Evolutionary conservation across 2,888 invertebrate species (phyloP).

Genomic region (Stegana nigrithorax): DNA sequence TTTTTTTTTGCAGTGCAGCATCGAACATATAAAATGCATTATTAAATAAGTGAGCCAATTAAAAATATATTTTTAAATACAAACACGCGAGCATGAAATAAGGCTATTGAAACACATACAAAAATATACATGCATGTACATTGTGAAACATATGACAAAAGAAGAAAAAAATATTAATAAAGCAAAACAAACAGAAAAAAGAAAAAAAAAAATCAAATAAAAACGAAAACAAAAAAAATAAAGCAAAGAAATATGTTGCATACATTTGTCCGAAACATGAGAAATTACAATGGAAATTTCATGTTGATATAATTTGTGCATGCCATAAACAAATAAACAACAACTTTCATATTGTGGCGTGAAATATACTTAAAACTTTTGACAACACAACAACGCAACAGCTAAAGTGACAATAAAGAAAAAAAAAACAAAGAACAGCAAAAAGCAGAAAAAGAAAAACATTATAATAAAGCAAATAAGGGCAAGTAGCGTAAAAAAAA

Average conservation of each 20-base stretch:
- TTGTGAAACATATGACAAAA: no score
- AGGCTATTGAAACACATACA: neutral
- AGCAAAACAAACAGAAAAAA: neutral
- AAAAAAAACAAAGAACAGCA: neutral
- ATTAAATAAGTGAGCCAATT: no score
- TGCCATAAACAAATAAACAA: neutral
- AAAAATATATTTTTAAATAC: neutral
- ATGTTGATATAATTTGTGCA: no score
- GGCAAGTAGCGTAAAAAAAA: neutral
- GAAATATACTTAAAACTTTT: neutral
- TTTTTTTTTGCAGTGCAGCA: slow-evolving; percentile 23
- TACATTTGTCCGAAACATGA: neutral
- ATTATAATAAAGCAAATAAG: slow-evolving; percentile 3
- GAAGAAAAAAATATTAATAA: neutral
- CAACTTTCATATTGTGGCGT: neutral
- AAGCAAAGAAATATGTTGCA: slow-evolving; percentile 1
- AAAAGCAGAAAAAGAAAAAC: no score
- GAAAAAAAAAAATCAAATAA: neutral
- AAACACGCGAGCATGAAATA: neutral
- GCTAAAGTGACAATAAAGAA: neutral
- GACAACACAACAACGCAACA: neutral
- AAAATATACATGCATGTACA: no score
- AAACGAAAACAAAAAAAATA: neutral
- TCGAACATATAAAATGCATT: slow-evolving; percentile 21
- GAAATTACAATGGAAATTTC: neutral